Percentiles rank a stretch among this genome's conserved stretches.
phyloP scores from a whole-genome alignment of 2,888 invertebrate species.

The Hyalella azteca region DNA sequence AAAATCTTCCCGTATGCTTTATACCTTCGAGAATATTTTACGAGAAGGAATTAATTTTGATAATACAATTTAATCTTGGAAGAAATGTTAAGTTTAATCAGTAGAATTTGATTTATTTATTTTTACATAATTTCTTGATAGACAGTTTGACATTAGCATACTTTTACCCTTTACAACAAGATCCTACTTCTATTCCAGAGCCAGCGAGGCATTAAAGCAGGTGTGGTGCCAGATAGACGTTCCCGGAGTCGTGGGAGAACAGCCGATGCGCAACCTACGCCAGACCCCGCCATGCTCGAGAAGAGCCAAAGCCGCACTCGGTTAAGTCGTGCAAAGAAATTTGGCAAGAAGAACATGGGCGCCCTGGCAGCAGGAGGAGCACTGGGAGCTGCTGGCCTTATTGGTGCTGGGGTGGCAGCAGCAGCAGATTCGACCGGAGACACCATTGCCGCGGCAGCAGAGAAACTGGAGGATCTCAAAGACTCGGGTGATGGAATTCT shows the following conservation, averaged over 20 bases:
- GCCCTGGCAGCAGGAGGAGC: constrained; percentile 42
- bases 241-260: constrained; percentile 13
- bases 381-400: constrained; percentile 61
- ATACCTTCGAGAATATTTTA: too few species aligned
- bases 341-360: not conserved
- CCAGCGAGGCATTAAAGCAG: not conserved
- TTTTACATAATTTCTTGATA: not conserved
- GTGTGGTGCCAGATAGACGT: not conserved
- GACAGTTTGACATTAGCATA: not conserved
- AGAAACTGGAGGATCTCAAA: constrained; percentile 6
- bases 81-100: too few species aligned
- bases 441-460: not conserved
- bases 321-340: not conserved
- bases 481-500: constrained; percentile 23
- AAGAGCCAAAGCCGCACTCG: not conserved
- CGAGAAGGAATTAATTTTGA: too few species aligned
- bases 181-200: too few species aligned
- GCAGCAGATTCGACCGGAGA: constrained; percentile 3
- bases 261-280: not conserved
- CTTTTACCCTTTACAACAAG: not conserved
- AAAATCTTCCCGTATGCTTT: too few species aligned
- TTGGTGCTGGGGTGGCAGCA: constrained; percentile 61
- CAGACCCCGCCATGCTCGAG: not conserved
- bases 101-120: constrained; percentile 1
- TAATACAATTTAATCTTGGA: too few species aligned